Percentiles rank a stretch among this genome's conserved stretches.
These are phyloP conservation scores for Thunnus maccoyii DNA, from an alignment of 2,113 vertebrate species.

Conservation along the genomic window DNA sequence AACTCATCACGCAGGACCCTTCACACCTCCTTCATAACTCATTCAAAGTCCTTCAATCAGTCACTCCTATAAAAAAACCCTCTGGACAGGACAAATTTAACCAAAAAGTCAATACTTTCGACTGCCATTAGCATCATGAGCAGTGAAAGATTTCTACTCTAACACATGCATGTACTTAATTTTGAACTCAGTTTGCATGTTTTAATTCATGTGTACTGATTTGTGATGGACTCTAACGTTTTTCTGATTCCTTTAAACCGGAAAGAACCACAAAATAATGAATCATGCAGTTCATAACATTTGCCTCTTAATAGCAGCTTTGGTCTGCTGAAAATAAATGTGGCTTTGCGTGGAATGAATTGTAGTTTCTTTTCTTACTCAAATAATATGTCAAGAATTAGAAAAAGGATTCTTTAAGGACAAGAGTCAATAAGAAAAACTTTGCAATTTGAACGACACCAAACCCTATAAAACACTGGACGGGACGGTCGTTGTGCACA, in stretches of 20 bases:
- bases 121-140: too few relatives aligned
- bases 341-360: too few relatives aligned
- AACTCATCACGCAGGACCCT: not conserved
- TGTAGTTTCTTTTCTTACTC: not conserved
- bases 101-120: not conserved
- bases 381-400: not conserved
- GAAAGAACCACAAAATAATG: too few relatives aligned
- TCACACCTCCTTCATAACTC: not conserved
- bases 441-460: not conserved
- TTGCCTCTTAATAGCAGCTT: too few relatives aligned
- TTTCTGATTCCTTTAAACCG: too few relatives aligned
- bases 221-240: too few relatives aligned
- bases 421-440: not conserved
- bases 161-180: too few relatives aligned
- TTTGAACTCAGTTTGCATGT: too few relatives aligned
- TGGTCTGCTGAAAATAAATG: too few relatives aligned
- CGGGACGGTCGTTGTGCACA: not conserved
- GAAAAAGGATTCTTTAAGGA: not conserved
- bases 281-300: too few relatives aligned
- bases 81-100: not conserved
- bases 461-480: not conserved
- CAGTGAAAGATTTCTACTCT: too few relatives aligned
- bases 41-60: constrained; percentile 6
- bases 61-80: not conserved
- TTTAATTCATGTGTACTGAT: too few relatives aligned